Base-by-base conservation (phyloP, 1,140 invertebrate species). In the Meloidogyne hapla region DNA sequence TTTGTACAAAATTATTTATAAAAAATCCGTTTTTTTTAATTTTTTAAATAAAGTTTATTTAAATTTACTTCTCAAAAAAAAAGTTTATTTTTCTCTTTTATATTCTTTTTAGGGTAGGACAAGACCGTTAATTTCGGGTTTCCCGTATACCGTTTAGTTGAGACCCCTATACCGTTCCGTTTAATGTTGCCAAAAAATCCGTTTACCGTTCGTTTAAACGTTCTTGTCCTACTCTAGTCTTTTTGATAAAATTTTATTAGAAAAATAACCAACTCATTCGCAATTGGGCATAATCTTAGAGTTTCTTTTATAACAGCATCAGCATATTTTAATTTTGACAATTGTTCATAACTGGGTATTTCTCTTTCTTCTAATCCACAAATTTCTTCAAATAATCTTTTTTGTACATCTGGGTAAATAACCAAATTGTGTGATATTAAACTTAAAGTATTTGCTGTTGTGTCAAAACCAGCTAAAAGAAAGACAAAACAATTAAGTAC, bases 391-490 rank as follows among this genome's bases (percentile, higher is more conserved):
- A 62, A 65, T 0, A 91, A 81, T 77, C 88, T 89, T 28, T 90
- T 88, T 86, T 93, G 92, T 66, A 91, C 88, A 4, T 90, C 89
- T 1, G 89, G 88, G 83, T 92, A 88, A 56, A 90, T 87, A 1
- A 92, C 91, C 63, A 94, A 82, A 81, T 92, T 90, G 79, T 92
- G 91, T 0, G 92, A 83, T 9, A 90, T 88, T 81, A 91, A 92
- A 0, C 90, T 88, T 70, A 94, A 90, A 1, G 91, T 89, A 8
- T 91, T 91, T 0, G 92, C 91, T 0, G 92, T 92, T 0, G 93
- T 93, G 85, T 94, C 92, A 72, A 91, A 92, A 23, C 74, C 89
- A 13, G 88, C 89, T 8, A 89, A n/a, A 4, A 75, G 69, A n/a
- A 75, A 75, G 18, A 75, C 5, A 13, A 38, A 10, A 15, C 33